Percentiles rank a stretch among this genome's conserved stretches.
These are phyloP conservation scores for Euschistus heros DNA, from an alignment of 1,140 invertebrate species.

Conservation along the genomic window DNA sequence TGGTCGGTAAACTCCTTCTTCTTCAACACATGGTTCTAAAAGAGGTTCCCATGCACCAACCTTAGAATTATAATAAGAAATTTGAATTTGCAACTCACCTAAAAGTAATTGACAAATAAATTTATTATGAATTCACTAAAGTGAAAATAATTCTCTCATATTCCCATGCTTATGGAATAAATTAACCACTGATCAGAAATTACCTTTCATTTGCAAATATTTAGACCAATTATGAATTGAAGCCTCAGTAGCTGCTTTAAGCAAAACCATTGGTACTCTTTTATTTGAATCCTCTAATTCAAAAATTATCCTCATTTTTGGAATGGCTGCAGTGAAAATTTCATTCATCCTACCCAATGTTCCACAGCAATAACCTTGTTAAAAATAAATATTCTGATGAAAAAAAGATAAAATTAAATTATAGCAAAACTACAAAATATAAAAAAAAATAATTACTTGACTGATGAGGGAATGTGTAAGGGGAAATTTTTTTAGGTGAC, in stretches of 20 bases:
- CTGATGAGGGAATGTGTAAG: constrained; percentile 36
- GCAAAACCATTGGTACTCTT: constrained; percentile 38
- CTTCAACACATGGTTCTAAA: constrained; percentile 57
- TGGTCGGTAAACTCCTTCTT: constrained; percentile 55
- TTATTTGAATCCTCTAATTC: constrained; percentile 44
- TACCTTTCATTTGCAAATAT: constrained; percentile 37
- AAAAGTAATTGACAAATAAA: background rate
- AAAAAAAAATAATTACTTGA: constrained; percentile 32
- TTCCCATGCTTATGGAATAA: too few relatives aligned
- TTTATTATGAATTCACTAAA: background rate
- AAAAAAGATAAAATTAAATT: background rate
- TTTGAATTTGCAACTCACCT: constrained; percentile 50
- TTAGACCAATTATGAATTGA: constrained; percentile 55
- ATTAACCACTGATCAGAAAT: too few relatives aligned
- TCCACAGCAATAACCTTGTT: constrained; percentile 1
- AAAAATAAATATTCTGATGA: background rate
- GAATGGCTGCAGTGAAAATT: constrained; percentile 40
- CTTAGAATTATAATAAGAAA: constrained; percentile 63
- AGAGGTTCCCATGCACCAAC: constrained; percentile 67
- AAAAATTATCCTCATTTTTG: constrained; percentile 45
- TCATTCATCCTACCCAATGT: constrained; percentile 33
- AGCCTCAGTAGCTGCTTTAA: constrained; percentile 44
- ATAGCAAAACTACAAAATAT: background rate
- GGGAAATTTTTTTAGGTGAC: constrained; percentile 53
- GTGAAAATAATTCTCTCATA: background rate